Evolutionary conservation across 1,140 invertebrate species (phyloP).

Genomic region (Gonioctena quinquepunctata): DNA sequence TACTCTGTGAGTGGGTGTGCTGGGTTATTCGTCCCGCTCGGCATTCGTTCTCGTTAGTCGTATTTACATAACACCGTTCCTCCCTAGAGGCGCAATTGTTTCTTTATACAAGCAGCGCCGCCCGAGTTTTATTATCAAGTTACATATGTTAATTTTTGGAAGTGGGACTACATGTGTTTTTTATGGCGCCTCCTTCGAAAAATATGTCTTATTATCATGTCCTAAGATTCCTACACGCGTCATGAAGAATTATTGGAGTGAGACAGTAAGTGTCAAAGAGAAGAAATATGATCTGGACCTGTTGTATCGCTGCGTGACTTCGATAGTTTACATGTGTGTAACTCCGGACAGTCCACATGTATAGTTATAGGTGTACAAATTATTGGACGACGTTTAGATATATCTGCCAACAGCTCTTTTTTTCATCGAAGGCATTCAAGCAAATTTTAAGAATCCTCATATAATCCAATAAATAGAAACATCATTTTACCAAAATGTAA

Average conservation of each 20-base stretch:
- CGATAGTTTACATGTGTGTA: not conserved
- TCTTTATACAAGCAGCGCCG: conserved; percentile 1
- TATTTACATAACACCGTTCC: conserved; percentile 13
- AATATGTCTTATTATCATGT: not conserved
- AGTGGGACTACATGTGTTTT: not conserved
- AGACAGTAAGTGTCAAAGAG: not conserved
- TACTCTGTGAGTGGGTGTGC: not conserved
- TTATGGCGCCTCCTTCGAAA: not conserved
- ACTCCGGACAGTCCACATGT: no score
- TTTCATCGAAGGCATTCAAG: no score
- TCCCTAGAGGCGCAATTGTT: conserved; percentile 16
- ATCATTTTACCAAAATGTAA: no score
- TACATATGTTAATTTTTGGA: conserved; percentile 15
- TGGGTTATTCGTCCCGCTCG: no score
- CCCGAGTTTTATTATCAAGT: conserved; percentile 16
- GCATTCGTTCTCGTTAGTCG: conserved; percentile 3
- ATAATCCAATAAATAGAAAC: no score
- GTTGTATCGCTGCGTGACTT: not conserved
- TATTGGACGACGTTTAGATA: no score
- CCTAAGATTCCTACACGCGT: not conserved
- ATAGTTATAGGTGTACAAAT: no score
- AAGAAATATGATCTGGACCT: not conserved
- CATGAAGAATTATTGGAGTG: not conserved
- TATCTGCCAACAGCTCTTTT: no score
- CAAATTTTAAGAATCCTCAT: no score